Conservation (phyloP, 1,140 invertebrate species). For the Chymomyza costata region DNA sequence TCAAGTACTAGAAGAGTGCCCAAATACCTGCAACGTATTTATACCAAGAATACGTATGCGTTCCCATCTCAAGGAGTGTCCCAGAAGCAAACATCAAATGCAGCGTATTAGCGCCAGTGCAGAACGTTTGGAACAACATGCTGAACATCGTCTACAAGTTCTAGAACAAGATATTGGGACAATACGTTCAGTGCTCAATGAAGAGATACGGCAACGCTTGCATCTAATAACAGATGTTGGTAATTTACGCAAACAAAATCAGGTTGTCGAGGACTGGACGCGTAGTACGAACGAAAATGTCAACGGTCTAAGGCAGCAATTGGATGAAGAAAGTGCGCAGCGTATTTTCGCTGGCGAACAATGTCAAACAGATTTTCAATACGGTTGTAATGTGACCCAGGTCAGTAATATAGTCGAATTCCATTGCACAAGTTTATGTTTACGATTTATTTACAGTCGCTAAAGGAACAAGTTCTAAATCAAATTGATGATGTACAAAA, state of each 20-base stretch:
- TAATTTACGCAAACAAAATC: slow-evolving; percentile 69
- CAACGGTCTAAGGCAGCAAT: slow-evolving; percentile 32
- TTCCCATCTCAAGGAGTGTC: slow-evolving; percentile 79
- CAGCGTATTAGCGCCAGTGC: slow-evolving; percentile 38
- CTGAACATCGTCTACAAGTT: slow-evolving; percentile 54
- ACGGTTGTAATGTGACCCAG: slow-evolving; percentile 53
- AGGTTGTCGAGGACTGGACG: slow-evolving; percentile 71
- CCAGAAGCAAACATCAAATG: slow-evolving; percentile 50
- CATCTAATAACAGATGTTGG: slow-evolving; percentile 73
- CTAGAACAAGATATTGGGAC: slow-evolving; percentile 64
- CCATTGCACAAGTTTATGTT: not conserved
- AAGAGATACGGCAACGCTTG: slow-evolving; percentile 67
- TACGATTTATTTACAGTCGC: slow-evolving; percentile 23
- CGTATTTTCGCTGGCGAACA: slow-evolving; percentile 44
- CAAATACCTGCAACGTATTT: slow-evolving; percentile 81
- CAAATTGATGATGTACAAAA: slow-evolving; percentile 54
- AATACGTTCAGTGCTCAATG: slow-evolving; percentile 67
- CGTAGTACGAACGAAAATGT: slow-evolving; percentile 54
- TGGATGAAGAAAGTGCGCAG: slow-evolving; percentile 51
- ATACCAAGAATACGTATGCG: slow-evolving; percentile 79
- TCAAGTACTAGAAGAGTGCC: slow-evolving; percentile 82
- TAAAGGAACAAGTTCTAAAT: slow-evolving; percentile 53
- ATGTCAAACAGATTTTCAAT: slow-evolving; percentile 56
- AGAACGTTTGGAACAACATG: slow-evolving; percentile 50
- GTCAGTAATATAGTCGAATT: slow-evolving; percentile 18